phyloP scores from a whole-genome alignment of 2,113 vertebrate species.

The Apteryx mantelli region DNA sequence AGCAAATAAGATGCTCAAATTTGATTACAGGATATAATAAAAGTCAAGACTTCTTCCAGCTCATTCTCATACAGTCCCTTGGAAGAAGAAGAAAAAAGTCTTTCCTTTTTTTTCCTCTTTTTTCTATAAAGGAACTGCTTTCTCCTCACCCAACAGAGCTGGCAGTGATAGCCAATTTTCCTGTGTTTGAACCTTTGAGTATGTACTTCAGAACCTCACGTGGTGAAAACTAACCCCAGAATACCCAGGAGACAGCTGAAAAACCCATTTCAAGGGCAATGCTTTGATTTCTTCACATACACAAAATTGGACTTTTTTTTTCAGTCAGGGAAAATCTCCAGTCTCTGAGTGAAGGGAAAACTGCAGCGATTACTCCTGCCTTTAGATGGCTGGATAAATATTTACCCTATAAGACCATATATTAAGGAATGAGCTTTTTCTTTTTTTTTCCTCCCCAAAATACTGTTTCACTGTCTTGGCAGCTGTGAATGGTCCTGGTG shows the following conservation, averaged over 20 bases:
- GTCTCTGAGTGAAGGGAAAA: constrained; percentile 63
- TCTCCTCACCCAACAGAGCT: constrained; percentile 62
- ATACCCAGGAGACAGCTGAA: constrained; percentile 68
- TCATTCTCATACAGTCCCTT: constrained; percentile 34
- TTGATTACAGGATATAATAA: constrained; percentile 76
- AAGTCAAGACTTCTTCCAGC: constrained; percentile 64
- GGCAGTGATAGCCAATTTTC: constrained; percentile 61
- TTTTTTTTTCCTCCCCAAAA: constrained; percentile 49
- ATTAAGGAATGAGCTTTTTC: constrained; percentile 59
- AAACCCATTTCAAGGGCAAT: constrained; percentile 52
- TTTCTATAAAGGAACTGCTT: constrained; percentile 54
- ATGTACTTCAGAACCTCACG: constrained; percentile 68
- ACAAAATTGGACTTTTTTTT: constrained; percentile 41
- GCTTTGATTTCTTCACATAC: constrained; percentile 60
- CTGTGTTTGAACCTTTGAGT: constrained; percentile 66
- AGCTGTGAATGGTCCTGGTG: constrained; percentile 54
- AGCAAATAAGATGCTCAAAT: constrained; percentile 69
- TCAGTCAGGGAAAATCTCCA: constrained; percentile 33
- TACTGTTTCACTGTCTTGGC: constrained; percentile 58
- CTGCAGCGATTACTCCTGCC: constrained; percentile 54
- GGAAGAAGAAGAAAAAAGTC: constrained; percentile 39
- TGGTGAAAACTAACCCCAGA: constrained; percentile 69
- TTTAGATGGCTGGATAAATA: constrained; percentile 68
- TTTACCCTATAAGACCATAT: constrained; percentile 61
- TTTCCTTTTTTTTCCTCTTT: background rate